phyloP scores from a whole-genome alignment of 2,113 vertebrate genomes.

The Urocolius indicus region DNA sequence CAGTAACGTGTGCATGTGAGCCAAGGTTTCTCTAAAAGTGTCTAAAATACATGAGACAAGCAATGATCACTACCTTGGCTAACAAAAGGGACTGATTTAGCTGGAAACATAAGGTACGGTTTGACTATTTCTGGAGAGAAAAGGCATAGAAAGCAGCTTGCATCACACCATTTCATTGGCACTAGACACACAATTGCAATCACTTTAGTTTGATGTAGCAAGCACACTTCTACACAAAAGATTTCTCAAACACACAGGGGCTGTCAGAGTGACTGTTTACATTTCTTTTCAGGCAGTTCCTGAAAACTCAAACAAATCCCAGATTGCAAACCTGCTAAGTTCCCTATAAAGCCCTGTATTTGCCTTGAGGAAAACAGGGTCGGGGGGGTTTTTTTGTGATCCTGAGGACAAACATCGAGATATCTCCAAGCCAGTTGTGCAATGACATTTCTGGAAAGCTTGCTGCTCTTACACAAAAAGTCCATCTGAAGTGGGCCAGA shows the following conservation, averaged over 20 bases:
- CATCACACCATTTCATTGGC: neutral
- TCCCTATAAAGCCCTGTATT: neutral
- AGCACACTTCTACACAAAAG: neutral
- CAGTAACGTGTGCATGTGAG: rapidly evolving
- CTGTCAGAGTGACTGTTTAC: neutral
- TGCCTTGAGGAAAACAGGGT: constrained; percentile 9
- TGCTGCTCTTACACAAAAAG: neutral
- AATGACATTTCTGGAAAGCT: constrained; percentile 26
- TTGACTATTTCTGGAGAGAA: neutral
- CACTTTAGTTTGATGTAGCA: neutral
- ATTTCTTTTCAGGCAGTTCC: constrained; percentile 35
- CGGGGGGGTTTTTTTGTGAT: neutral
- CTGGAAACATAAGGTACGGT: neutral
- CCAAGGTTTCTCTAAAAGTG: neutral
- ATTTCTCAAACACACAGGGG: neutral
- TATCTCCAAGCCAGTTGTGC: neutral
- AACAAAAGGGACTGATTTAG: rapidly evolving
- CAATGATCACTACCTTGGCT: neutral
- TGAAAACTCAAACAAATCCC: constrained; percentile 27
- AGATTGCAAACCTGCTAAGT: neutral
- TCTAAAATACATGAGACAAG: neutral
- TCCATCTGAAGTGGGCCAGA: neutral
- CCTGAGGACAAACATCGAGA: neutral
- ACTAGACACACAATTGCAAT: too few relatives aligned
- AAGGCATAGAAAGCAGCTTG: neutral